These are phyloP conservation scores for Mizuhopecten yessoensis DNA, from an alignment of 1,140 invertebrate genomes.

Conservation along the genomic window DNA sequence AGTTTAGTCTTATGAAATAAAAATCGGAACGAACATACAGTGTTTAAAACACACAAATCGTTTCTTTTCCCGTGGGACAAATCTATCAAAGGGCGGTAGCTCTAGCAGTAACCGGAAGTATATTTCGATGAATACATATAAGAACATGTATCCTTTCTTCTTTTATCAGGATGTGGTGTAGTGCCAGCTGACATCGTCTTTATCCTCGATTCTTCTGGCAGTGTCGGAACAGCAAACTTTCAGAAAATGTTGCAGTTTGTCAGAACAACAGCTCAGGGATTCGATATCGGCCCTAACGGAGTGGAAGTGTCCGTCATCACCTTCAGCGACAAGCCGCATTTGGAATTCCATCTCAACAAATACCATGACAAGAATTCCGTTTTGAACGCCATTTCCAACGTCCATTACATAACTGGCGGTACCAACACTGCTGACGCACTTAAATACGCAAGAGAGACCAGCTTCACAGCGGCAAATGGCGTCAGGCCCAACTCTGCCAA, in stretches of 20 bases:
- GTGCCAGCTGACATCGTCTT: constrained; percentile 58
- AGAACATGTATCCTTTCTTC: no score
- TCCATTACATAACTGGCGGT: constrained; percentile 62
- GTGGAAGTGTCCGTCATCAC: constrained; percentile 57
- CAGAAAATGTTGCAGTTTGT: constrained; percentile 55
- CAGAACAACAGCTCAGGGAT: constrained; percentile 65
- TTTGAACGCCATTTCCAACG: constrained; percentile 62
- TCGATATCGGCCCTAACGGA: constrained; percentile 66
- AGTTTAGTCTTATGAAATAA: no score
- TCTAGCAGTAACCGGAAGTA: no score
- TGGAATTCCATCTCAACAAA: constrained; percentile 74
- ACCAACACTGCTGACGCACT: constrained; percentile 72
- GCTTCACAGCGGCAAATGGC: constrained; percentile 63
- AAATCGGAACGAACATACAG: no score
- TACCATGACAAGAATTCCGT: constrained; percentile 64
- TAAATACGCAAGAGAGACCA: constrained; percentile 61
- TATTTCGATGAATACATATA: no score
- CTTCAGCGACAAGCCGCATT: constrained; percentile 53
- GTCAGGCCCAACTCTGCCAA: constrained; percentile 65
- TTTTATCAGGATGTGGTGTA: constrained; percentile 3
- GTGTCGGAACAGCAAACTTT: constrained; percentile 55
- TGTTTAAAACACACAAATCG: no score
- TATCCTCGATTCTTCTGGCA: constrained; percentile 59
- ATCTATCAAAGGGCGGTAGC: no score
- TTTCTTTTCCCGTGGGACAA: no score